These are phyloP conservation scores for Symphodus melops DNA, from an alignment of 2,113 vertebrate species.

Conservation along the genomic window DNA sequence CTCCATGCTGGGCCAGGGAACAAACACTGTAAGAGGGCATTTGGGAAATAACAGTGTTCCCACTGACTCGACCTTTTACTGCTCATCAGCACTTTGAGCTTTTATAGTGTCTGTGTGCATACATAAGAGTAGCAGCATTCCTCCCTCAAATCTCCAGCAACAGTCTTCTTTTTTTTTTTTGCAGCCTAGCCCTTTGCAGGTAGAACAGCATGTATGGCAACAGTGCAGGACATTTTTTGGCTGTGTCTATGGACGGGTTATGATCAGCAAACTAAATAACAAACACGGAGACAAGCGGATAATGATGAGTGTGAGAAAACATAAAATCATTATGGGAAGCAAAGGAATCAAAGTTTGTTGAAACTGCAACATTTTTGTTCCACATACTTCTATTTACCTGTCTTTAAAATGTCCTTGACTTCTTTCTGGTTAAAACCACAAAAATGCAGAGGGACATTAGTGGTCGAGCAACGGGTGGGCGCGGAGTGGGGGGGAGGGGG, in stretches of 20 bases:
- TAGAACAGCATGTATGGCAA: slow-evolving; percentile 47
- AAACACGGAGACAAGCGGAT: not conserved
- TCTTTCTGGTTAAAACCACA: slow-evolving; percentile 60
- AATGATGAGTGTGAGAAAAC: too few species aligned
- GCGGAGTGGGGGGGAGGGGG: slow-evolving; percentile 33
- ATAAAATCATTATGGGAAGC: too few species aligned
- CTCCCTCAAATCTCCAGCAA: slow-evolving; percentile 47
- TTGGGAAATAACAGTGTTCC: slow-evolving; percentile 71
- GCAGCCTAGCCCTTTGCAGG: slow-evolving; percentile 60
- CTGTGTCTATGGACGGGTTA: slow-evolving; percentile 8
- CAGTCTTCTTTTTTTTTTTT: slow-evolving; percentile 59
- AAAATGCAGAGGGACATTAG: slow-evolving; percentile 73
- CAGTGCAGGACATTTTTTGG: slow-evolving; percentile 37
- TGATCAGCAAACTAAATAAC: slow-evolving; percentile 12
- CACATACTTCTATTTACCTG: slow-evolving; percentile 30
- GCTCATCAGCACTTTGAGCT: slow-evolving; percentile 69
- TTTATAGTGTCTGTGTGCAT: slow-evolving; percentile 64
- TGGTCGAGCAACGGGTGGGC: slow-evolving; percentile 52
- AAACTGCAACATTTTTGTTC: not conserved
- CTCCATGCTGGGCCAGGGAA: slow-evolving; percentile 50
- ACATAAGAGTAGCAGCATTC: slow-evolving; percentile 44
- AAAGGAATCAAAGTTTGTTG: not conserved
- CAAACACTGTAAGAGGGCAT: slow-evolving; percentile 62
- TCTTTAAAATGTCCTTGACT: slow-evolving; percentile 30
- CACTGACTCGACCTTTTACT: slow-evolving; percentile 62